Base-by-base conservation (phyloP, 2,888 invertebrate species). In the Dusona sp. region DNA sequence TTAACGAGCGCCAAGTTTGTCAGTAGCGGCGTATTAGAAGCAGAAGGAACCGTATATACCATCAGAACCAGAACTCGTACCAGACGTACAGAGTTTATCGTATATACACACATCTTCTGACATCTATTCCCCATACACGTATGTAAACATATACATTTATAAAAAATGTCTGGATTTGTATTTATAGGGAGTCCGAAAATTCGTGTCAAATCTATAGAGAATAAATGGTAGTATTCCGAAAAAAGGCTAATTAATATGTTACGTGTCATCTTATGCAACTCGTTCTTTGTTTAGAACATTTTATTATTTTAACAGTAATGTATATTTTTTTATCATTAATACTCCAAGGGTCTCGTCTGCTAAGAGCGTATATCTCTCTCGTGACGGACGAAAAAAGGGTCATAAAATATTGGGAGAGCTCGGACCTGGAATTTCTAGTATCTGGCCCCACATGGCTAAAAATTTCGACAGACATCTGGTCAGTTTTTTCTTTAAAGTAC, bases 1-100 rank as follows among this genome's bases (percentile, higher is more conserved):
- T 91, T 91, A 90, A 90, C 90, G 89, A 90, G 89, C 88, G 79
- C 79, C 79, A 90, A 91, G 89, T 91, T 91, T 89, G 80, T 84
- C 81, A 78, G 78, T 64, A 73, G 45, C 78, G 78, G 45, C 78
- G 78, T 78, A 79, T 81, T 84, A 84, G 80, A 54, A 48, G 54
- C 75, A 36, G 70, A 74, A 74, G 70, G 77, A 82, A 65, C 51
- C n/a, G 68, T 57, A 25, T 57, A 25, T 33, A 36, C 67, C 51
- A 36, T 70, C 48, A 45, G 51, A 45, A 65, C 33, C 77, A 64
- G 77, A 85, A 81, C 73, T 51, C 57, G 72, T 65, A 78, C 38
- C 61, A 86, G 75, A 84, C 75, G 70, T 77, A n/a, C 22, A 54
- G 38, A 70, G 65, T 61, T 45, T 61, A 36, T 72, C 19, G 51